Conservation (phyloP, 2,888 invertebrate genomes). For the Pantelozetes paolii region DNA sequence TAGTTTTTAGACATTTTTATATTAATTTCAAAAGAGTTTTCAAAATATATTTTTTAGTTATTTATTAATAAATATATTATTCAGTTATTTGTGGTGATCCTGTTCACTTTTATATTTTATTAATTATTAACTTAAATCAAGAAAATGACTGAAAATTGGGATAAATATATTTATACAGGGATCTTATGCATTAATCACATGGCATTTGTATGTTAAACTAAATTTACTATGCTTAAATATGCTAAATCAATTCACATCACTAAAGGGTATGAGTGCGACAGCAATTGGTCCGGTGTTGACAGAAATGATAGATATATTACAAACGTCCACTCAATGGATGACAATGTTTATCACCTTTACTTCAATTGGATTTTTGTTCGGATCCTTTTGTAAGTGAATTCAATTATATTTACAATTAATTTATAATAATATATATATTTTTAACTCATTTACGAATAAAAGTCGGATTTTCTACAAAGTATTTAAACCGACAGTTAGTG, state of each 20-base stretch:
- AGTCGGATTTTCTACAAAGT: neutral
- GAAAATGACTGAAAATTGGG: neutral
- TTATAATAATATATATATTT: too few relatives aligned
- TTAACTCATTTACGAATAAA: too few relatives aligned
- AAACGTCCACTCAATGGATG: conserved; percentile 3
- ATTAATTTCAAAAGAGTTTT: too few relatives aligned
- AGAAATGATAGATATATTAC: conserved; percentile 11
- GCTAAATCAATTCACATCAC: neutral
- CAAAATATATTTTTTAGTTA: too few relatives aligned
- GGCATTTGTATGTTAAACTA: neutral
- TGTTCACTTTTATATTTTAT: too few relatives aligned
- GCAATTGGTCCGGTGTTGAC: conserved; percentile 13
- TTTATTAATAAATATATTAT: too few relatives aligned
- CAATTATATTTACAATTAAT: too few relatives aligned
- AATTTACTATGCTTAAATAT: neutral
- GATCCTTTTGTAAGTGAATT: neutral
- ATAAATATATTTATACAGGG: neutral
- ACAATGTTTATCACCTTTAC: neutral
- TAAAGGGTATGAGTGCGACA: neutral
- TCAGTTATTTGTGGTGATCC: too few relatives aligned
- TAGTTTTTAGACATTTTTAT: too few relatives aligned
- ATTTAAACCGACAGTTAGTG: neutral
- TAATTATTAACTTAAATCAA: too few relatives aligned
- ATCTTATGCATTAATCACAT: neutral
- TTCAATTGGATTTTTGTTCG: neutral